phyloP scores from a whole-genome alignment of 1,140 invertebrate genomes.

The Drosophila tani region DNA sequence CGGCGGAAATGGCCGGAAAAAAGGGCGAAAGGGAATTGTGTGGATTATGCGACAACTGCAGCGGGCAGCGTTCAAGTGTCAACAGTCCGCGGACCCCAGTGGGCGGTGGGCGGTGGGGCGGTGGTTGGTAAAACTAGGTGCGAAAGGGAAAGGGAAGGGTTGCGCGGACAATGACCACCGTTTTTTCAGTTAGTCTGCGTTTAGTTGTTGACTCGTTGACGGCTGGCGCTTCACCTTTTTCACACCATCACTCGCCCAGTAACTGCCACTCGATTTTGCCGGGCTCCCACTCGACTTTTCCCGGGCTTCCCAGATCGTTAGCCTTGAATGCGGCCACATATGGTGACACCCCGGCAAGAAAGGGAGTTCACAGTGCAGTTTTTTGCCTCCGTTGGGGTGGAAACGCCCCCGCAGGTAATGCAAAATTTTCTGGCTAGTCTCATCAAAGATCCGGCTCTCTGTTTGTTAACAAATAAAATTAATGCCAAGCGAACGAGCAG shows the following conservation, averaged over 20 bases:
- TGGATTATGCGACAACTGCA: conserved; percentile 82
- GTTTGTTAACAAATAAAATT: conserved; percentile 61
- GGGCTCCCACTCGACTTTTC: neutral
- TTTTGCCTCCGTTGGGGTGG: neutral
- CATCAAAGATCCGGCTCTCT: conserved; percentile 13
- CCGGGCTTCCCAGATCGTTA: conserved; percentile 27
- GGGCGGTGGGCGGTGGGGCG: neutral
- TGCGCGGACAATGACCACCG: conserved; percentile 29
- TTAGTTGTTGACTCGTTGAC: conserved; percentile 74
- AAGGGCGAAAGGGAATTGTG: conserved; percentile 50
- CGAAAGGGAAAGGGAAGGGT: neutral
- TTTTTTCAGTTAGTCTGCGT: conserved; percentile 65
- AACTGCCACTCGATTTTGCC: conserved; percentile 10
- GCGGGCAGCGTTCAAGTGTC: conserved; percentile 62
- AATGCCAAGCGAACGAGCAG: conserved; percentile 49
- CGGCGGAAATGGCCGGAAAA: conserved; percentile 35
- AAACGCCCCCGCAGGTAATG: conserved; percentile 27
- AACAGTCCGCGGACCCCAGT: conserved; percentile 51
- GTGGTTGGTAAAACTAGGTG: neutral
- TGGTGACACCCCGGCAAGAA: conserved; percentile 2
- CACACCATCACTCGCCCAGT: conserved; percentile 10
- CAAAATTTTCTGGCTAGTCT: conserved; percentile 29
- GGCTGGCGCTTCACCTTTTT: conserved; percentile 39
- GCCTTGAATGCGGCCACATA: conserved; percentile 48
- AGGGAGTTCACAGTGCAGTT: too few relatives aligned